These are phyloP conservation scores for Tetraneura akinire DNA, from an alignment of 1,140 invertebrate species.

Conservation along the genomic window DNA sequence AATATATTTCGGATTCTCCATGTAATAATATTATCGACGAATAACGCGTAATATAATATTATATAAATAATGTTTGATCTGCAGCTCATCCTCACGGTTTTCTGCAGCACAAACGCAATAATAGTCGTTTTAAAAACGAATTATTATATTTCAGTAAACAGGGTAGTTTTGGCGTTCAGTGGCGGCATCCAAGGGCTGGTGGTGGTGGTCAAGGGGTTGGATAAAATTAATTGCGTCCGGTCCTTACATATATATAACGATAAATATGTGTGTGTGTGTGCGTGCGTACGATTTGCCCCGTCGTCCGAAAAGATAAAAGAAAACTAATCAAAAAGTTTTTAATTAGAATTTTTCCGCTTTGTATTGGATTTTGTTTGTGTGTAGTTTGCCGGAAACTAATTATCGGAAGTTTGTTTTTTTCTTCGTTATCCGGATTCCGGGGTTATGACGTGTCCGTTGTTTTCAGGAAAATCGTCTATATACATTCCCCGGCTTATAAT, in stretches of 20 bases:
- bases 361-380: conserved; percentile 41
- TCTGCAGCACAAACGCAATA: background rate
- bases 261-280: background rate
- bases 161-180: background rate
- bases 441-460: background rate
- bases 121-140: conserved; percentile 23
- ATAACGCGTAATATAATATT: too few relatives aligned
- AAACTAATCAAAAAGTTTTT: conserved; percentile 52
- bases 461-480: background rate
- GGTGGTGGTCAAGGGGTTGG: conserved; percentile 25
- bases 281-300: conserved; percentile 32
- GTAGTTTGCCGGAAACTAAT: conserved; percentile 47
- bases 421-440: background rate
- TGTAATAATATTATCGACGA: too few relatives aligned
- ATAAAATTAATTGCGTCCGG: conserved; percentile 49
- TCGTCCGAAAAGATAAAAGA: conserved; percentile 51
- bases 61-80: too few relatives aligned
- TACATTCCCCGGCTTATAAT: too few relatives aligned
- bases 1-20: too few relatives aligned
- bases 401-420: conserved; percentile 19
- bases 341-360: conserved; percentile 51
- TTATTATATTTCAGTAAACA: conserved; percentile 35
- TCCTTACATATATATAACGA: background rate
- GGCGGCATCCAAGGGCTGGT: background rate
- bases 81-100: too few relatives aligned